Evolutionary conservation across 2,888 invertebrate species (phyloP).

Genomic region (Andrena chrysosceles): DNA sequence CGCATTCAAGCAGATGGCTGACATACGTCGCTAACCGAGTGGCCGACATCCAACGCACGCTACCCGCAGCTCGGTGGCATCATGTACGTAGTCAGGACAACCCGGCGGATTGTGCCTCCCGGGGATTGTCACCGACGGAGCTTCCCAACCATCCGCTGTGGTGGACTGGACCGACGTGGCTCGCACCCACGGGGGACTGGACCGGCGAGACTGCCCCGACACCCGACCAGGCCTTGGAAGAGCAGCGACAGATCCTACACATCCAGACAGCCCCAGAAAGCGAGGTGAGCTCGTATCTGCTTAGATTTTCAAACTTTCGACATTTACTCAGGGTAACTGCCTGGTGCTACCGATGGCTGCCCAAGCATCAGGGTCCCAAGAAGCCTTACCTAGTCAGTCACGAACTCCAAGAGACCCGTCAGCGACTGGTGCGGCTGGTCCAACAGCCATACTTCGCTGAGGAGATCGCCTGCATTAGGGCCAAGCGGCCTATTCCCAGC

Average conservation of each 20-base stretch:
- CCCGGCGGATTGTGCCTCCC: background rate
- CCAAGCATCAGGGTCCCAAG: too few species aligned
- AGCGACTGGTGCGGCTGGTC: too few species aligned
- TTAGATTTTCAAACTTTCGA: too few species aligned
- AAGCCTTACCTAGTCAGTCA: too few species aligned
- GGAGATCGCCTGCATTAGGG: rapidly evolving
- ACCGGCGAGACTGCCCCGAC: rapidly evolving
- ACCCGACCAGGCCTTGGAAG: too few species aligned
- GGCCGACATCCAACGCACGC: background rate
- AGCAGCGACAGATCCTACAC: rapidly evolving
- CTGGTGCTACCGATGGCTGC: too few species aligned
- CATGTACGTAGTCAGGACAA: background rate
- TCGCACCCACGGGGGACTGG: background rate
- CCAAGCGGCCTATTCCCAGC: rapidly evolving
- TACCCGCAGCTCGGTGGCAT: background rate
- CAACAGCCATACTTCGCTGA: too few species aligned
- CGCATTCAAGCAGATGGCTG: background rate
- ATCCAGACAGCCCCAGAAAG: rapidly evolving
- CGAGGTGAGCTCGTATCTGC: too few species aligned
- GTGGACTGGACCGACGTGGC: background rate
- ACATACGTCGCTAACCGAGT: background rate
- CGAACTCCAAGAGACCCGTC: too few species aligned
- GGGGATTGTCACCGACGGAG: background rate
- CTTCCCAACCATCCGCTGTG: background rate
- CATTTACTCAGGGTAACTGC: too few species aligned